Evolutionary conservation across 2,113 vertebrate species (phyloP), one percentile per base, ranked within the genome.

Genomic region (Myanophis thanlyinensis): DNA sequence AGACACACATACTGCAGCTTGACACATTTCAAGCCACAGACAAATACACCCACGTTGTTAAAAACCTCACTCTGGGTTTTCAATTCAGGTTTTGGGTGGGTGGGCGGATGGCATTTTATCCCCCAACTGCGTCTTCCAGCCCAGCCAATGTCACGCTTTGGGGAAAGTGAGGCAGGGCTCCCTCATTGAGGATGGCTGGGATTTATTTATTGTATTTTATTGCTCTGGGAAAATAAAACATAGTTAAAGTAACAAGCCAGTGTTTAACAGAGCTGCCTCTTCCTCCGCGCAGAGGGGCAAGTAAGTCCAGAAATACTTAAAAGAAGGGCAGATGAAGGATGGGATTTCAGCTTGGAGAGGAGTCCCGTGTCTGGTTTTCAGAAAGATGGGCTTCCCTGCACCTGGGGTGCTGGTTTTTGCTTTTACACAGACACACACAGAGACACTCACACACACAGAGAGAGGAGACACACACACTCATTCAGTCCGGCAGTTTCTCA

Each of bases 321-420:
- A 46, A 40, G 47, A 85, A 52, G 40, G 0, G 18, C 51, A 91
- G 95, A 93, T 89, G 67, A 47, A 91, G 54, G 91, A 89, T 15
- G 94, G 91, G 80, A 93, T 95, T 95, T 95, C 48, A 95, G 94
- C 95, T 85, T 97, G 97, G 97, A 94, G 93, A 96, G 30, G 25
- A 12, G 35, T n/a, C n/a, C 23, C 46, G 11, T 18, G 11, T 47
- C 23, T 12, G 35, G 30, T 92, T 91, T 93, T 93, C 92, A 20
- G 73, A 85, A 89, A 94, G 89, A 89, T 11, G 5, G 10, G 8
- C n/a, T 93, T 92, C 85, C 87, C 89, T 87, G 88, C 87, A 92
- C 73, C 48, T n/a, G 59, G 30, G 59, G 4, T n/a, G 59, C 27
- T 30, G 59, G 59, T 12, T 30, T 62, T 62, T 13, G 10, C 11